A percentile compares a stretch with the other conserved stretches of the same genome.
phyloP scores from a whole-genome alignment of 1,140 invertebrate genomes.

The Brachionus calyciflorus region DNA sequence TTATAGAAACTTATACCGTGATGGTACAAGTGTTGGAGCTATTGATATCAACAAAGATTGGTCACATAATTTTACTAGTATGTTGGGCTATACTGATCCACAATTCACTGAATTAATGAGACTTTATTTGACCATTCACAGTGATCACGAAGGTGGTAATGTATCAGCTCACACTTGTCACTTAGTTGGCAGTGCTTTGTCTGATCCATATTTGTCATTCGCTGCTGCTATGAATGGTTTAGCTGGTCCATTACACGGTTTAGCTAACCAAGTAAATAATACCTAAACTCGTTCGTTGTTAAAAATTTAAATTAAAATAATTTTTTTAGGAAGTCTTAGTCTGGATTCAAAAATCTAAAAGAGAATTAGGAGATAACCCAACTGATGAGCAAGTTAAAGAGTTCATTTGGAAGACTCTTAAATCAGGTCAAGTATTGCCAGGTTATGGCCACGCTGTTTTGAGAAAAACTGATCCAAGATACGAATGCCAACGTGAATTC shows the following conservation, averaged over 20 bases:
- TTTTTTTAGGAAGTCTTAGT: conserved; percentile 60
- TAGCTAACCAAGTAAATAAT: conserved; percentile 76
- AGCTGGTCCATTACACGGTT: conserved; percentile 88
- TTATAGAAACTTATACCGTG: conserved; percentile 81
- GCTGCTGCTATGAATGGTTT: conserved; percentile 89
- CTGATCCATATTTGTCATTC: conserved; percentile 89
- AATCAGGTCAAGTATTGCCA: conserved; percentile 87
- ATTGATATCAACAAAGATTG: conserved; percentile 87
- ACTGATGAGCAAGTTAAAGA: conserved; percentile 83
- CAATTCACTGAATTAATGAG: conserved; percentile 88
- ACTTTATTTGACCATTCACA: conserved; percentile 90
- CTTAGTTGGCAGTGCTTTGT: conserved; percentile 87
- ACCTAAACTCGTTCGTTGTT: background rate
- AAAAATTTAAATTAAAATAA: conserved; percentile 7
- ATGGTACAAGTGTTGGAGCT: conserved; percentile 78
- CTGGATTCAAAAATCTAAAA: conserved; percentile 66
- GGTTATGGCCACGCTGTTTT: conserved; percentile 95
- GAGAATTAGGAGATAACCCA: conserved; percentile 72
- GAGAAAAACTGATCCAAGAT: conserved; percentile 90
- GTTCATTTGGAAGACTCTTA: conserved; percentile 89
- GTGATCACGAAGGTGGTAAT: conserved; percentile 92
- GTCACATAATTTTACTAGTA: conserved; percentile 85
- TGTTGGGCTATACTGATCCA: conserved; percentile 83
- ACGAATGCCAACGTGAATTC: conserved; percentile 89
- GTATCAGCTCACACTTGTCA: conserved; percentile 88